Conservation (phyloP, 2,888 invertebrate genomes). For the Endomychus coccineus region DNA sequence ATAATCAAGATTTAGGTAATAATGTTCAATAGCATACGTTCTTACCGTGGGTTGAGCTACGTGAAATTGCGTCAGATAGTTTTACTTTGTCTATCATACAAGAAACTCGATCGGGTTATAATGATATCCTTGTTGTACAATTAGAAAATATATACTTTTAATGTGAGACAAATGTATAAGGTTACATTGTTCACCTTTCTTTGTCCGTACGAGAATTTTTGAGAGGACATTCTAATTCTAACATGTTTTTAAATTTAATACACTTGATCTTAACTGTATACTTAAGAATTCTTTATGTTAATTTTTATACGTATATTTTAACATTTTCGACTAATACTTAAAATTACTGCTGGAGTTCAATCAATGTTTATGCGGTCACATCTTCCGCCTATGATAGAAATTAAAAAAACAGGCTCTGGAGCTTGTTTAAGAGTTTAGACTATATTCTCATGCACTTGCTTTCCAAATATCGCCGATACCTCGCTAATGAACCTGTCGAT, state of each 20-base stretch:
- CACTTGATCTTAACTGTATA: constrained; percentile 1
- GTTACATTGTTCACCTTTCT: constrained; percentile 1
- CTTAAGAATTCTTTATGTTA: too few relatives aligned
- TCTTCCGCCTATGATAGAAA: too few relatives aligned
- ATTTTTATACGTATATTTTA: too few relatives aligned
- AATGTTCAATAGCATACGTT: constrained; percentile 25
- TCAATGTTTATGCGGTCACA: too few relatives aligned
- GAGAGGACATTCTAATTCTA: background rate
- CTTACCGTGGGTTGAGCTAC: too few relatives aligned
- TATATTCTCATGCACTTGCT: too few relatives aligned
- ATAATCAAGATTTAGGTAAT: constrained; percentile 34
- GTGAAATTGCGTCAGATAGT: background rate
- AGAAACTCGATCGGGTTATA: background rate
- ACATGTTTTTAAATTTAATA: constrained; percentile 1
- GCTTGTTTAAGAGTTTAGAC: too few relatives aligned
- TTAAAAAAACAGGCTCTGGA: too few relatives aligned
- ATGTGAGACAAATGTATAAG: constrained; percentile 1
- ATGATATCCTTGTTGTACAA: constrained; percentile 1
- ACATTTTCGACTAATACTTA: too few relatives aligned
- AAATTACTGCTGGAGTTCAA: too few relatives aligned
- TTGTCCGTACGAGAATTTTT: background rate
- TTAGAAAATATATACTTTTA: background rate
- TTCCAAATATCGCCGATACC: too few relatives aligned
- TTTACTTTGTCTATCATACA: background rate
- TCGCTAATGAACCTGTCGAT: too few relatives aligned